Base-by-base conservation (phyloP, 2,113 vertebrate genomes). In the Argyrosomus japonicus region DNA sequence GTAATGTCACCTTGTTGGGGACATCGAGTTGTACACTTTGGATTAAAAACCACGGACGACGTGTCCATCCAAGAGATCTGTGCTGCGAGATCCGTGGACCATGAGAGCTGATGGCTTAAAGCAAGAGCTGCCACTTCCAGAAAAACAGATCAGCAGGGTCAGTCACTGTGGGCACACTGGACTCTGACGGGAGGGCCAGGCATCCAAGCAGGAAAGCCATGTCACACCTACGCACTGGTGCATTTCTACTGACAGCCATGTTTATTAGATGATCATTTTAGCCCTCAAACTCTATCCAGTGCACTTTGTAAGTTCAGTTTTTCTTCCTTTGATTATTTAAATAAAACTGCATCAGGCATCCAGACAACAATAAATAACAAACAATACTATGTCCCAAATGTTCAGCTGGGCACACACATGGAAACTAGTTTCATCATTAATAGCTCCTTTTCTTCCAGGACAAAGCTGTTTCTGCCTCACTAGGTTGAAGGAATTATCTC, bases 401-500 rank as follows among this genome's bases (percentile, higher is more conserved):
- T 64, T 48, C 51, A 68, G 23, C 72, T 32, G 36, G 64, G 47
- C 32, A 60, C 57, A 74, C 75, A 65, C 29, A 81, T 36, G 23
- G 67, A 87, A 81, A 79, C 61, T 48, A 78, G 70, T 84, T 88
- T 75, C 40, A 57, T 83, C 82, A 73, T 82, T 83, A 76, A 88
- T 75, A 76, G 75, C 73, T 56, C 19, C 77, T 82, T 81, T 45
- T 70, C 60, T 54, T 51, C 3, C 60, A 77, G 78, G 60, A 88
- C 81, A 85, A 87, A 87, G 82, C 75, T 17, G 63, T 73, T 77
- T 78, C 77, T 75, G 74, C 83, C 51, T 84, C 74, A 75, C 2
- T 84, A 61, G 85, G 75, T 58, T 73, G 77, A 82, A 10, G 65
- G 82, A 84, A 82, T 88, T 90, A 81, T 85, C 77, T 81, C 57